Evolutionary conservation across 2,888 invertebrate genomes (phyloP).

Genomic region (Drosophila pseudotalamancana): DNA sequence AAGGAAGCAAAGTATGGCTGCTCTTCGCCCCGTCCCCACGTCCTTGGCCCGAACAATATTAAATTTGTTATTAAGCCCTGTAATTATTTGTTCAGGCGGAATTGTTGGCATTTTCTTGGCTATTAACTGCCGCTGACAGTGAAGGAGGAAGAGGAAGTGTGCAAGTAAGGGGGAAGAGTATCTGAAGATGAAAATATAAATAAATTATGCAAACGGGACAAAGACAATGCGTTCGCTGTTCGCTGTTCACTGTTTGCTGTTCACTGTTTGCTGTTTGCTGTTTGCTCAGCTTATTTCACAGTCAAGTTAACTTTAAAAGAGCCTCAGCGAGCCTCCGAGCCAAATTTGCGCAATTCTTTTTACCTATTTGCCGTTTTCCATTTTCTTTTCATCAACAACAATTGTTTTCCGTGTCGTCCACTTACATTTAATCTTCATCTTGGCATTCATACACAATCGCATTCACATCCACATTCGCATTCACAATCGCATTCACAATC

Average conservation of each 20-base stretch:
- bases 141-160: neutral
- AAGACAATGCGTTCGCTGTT: slow-evolving; percentile 73
- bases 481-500: slow-evolving; percentile 46
- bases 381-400: slow-evolving; percentile 56
- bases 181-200: slow-evolving; percentile 64
- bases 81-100: slow-evolving; percentile 73
- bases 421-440: slow-evolving; percentile 74
- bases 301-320: slow-evolving; percentile 77
- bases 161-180: neutral
- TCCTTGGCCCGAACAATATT: slow-evolving; percentile 62
- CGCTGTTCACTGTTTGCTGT: slow-evolving; percentile 59
- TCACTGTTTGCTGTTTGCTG: slow-evolving; percentile 55
- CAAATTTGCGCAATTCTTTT: slow-evolving; percentile 28
- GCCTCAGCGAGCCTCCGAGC: slow-evolving; percentile 35
- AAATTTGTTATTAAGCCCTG: slow-evolving; percentile 78
- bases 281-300: slow-evolving; percentile 74
- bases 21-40: slow-evolving; percentile 23
- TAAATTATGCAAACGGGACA: slow-evolving; percentile 73
- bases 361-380: slow-evolving; percentile 1
- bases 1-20: neutral
- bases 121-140: slow-evolving; percentile 45
- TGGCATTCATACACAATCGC: slow-evolving; percentile 54
- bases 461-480: slow-evolving; percentile 40
- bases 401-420: slow-evolving; percentile 71
- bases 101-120: slow-evolving; percentile 64